phyloP scores from a whole-genome alignment of 1,140 invertebrate species.

The Cydia pomonella region DNA sequence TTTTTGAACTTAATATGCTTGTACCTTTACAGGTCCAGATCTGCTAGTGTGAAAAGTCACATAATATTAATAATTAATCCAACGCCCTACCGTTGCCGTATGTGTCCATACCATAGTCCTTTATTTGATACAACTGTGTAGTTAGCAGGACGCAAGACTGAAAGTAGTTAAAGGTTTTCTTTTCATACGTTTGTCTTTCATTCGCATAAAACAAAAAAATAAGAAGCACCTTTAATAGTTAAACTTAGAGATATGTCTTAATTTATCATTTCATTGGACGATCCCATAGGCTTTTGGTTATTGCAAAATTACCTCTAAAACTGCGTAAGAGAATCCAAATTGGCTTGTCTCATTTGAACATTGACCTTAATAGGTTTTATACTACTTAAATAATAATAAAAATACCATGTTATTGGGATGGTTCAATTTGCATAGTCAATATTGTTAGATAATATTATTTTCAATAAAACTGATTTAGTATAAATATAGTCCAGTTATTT shows the following conservation, averaged over 20 bases:
- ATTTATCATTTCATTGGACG: neutral
- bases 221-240: neutral
- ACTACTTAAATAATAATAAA: too few species aligned
- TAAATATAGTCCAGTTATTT: conserved; percentile 8
- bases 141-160: conserved; percentile 10
- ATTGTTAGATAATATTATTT: conserved; percentile 20
- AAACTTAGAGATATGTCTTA: neutral
- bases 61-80: too few species aligned
- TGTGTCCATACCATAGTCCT: neutral
- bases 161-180: conserved; percentile 4
- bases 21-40: too few species aligned
- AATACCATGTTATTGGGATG: neutral
- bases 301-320: neutral
- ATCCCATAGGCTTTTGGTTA: neutral
- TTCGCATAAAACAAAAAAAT: neutral
- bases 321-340: neutral
- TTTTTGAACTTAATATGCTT: too few species aligned
- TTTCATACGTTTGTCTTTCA: neutral
- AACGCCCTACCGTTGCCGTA: neutral
- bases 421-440: conserved; percentile 12
- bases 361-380: too few species aligned
- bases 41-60: too few species aligned
- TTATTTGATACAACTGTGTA: neutral
- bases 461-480: neutral
- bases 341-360: neutral